These are phyloP conservation scores for Okamejei kenojei DNA, from an alignment of 2,797 vertebrate genomes.

Conservation along the genomic window DNA sequence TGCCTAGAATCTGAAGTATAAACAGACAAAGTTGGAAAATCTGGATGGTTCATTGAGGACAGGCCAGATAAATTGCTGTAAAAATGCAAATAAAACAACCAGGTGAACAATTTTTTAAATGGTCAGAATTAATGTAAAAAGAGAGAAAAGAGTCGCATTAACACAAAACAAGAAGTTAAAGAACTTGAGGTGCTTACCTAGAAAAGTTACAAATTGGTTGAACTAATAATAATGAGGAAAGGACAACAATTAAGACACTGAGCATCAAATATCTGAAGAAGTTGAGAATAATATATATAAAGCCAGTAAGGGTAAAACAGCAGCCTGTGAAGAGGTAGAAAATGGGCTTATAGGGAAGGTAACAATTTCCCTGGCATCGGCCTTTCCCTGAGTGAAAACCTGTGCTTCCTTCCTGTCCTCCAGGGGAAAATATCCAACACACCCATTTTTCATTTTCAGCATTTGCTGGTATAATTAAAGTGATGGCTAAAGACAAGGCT, in stretches of 20 bases:
- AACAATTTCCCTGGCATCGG: background rate
- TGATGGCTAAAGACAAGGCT: background rate
- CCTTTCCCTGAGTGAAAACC: background rate
- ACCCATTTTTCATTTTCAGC: no score
- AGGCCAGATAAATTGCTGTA: background rate
- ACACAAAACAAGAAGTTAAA: background rate
- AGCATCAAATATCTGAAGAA: background rate
- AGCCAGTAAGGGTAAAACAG: background rate
- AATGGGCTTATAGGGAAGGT: no score
- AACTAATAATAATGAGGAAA: background rate
- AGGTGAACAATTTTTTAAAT: background rate
- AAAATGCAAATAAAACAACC: background rate
- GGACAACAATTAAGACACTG: background rate
- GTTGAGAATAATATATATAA: background rate
- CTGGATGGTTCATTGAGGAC: background rate
- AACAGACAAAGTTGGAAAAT: background rate
- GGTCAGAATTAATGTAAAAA: background rate
- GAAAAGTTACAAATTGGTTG: background rate
- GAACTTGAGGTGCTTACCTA: background rate
- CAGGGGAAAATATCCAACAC: background rate
- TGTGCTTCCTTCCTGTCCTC: background rate
- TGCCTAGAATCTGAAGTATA: background rate
- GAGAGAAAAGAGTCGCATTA: background rate
- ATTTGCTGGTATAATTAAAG: no score
- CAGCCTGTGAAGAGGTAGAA: background rate